Percentiles rank a stretch among this genome's conserved stretches.
phyloP scores from a whole-genome alignment of 2,888 invertebrate species.

The Margaritifera margaritifera region DNA sequence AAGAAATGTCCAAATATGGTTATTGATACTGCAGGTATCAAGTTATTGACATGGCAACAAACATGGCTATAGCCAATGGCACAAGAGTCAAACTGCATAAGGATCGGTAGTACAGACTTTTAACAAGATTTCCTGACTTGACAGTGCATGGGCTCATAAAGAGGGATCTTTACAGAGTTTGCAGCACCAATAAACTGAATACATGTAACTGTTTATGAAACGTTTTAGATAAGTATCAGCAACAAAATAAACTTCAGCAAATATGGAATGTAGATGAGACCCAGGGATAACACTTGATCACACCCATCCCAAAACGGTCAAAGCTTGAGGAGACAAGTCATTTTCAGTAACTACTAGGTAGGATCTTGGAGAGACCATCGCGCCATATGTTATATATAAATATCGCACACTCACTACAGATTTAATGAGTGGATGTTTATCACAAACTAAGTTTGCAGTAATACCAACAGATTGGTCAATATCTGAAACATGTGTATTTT shows the following conservation, averaged over 20 bases:
- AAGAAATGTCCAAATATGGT: not conserved
- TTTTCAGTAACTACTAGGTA: constrained; percentile 16
- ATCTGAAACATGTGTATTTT: constrained; percentile 11
- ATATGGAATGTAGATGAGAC: constrained; percentile 31
- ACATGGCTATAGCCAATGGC: no score
- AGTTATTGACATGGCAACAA: no score
- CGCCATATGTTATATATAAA: constrained; percentile 24
- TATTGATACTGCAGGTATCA: no score
- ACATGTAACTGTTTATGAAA: constrained; percentile 9
- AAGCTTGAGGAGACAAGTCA: constrained; percentile 20
- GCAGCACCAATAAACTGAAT: constrained; percentile 8
- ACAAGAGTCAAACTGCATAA: constrained; percentile 6
- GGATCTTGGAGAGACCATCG: constrained; percentile 24
- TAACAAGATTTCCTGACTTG: constrained; percentile 15
- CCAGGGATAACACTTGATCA: constrained; percentile 17
- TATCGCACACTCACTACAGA: constrained; percentile 15
- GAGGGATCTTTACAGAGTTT: constrained; percentile 20
- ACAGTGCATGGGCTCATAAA: constrained; percentile 14
- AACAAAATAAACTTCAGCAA: constrained; percentile 6
- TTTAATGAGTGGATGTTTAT: constrained; percentile 3
- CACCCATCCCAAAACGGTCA: constrained; percentile 20
- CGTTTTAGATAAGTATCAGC: constrained; percentile 12
- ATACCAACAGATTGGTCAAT: constrained; percentile 15
- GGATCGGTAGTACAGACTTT: constrained; percentile 23
- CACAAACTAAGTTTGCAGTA: constrained; percentile 5